These are phyloP conservation scores for Syndactyla subalaris DNA, from an alignment of 2,797 vertebrate genomes.

Conservation along the genomic window DNA sequence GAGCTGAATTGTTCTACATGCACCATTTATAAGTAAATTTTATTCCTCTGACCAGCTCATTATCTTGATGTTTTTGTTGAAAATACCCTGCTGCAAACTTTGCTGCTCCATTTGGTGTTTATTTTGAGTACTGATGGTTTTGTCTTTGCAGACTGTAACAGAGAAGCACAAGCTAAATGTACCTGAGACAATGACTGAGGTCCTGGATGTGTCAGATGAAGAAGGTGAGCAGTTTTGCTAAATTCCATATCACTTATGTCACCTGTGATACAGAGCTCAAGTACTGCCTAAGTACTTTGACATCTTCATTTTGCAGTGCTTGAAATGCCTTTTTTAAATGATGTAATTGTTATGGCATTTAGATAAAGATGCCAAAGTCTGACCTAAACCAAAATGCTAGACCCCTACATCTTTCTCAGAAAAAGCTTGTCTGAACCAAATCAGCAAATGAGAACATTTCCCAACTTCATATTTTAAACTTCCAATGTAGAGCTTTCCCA, in stretches of 20 bases:
- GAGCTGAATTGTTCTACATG: conserved; percentile 17
- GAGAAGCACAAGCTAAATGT: conserved; percentile 99
- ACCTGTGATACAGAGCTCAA: background rate
- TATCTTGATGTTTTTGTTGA: background rate
- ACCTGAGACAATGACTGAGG: conserved; percentile 98
- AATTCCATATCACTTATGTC: background rate
- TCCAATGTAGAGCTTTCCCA: background rate
- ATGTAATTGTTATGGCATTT: background rate
- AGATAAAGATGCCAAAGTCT: background rate
- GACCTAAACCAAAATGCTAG: background rate
- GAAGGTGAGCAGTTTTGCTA: conserved; percentile 84
- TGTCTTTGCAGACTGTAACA: conserved; percentile 88
- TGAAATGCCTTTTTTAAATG: background rate
- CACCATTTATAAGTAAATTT: background rate
- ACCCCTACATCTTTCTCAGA: background rate
- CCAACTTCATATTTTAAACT: background rate
- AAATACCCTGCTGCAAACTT: background rate
- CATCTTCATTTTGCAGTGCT: background rate
- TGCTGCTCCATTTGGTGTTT: background rate
- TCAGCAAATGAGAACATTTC: background rate
- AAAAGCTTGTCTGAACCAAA: background rate
- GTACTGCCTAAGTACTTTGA: background rate
- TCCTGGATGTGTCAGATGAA: conserved; percentile 97
- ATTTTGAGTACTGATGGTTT: background rate
- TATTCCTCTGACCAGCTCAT: background rate